Evolutionary conservation across 2,113 vertebrate genomes (phyloP), one percentile per base, ranked within the genome.

Genomic region (Cepphus grylle): DNA sequence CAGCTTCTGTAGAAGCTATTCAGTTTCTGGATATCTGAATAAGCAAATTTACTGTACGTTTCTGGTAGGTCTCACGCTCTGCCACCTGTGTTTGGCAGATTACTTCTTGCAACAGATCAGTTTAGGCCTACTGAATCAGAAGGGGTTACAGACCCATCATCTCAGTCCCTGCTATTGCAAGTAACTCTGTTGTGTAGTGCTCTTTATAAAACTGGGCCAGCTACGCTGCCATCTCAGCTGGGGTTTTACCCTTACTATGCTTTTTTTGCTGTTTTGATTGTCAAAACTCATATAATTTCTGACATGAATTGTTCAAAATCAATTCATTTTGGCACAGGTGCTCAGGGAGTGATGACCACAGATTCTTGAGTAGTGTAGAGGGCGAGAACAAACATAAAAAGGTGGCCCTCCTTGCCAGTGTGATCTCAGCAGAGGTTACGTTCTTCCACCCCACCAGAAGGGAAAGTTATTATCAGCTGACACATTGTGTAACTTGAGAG

Each of bases 381-480:
- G 18, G 21, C 3, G 2, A 93, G 63, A 84, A 72, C 20, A 78
- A 93, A 70, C 20, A 72, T 43, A 50, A 30, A 36, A 90, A 25
- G 8, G 34, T 87, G 58, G 6, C 38, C 9, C 6, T 91, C 1
- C 4, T 61, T 88, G 86, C 56, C 34, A 56, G 12, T 59, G 72
- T 88, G 49, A 69, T 77, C 19, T 47, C 14, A 42, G 40, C 5
- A 9, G 74, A 90, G 81, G 47, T 94, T 85, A 72, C 1, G 3
- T 95, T 95, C 81, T 94, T 93, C 87, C 49, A n/a, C 25, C 42
- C 32, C 66, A 52, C 50, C 87, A 95, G 84, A 85, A 93, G 47
- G 87, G 78, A 97, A 95, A 93, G 74, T 73, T 90, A 88, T 92
- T 90, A 62, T 96, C 87, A 70, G 78, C 87, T 97, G 97, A 93